Percentiles rank a stretch among this genome's conserved stretches.
Conservation (phyloP, 64 coral and sea anemone species). For the Montipora foliosa region DNA sequence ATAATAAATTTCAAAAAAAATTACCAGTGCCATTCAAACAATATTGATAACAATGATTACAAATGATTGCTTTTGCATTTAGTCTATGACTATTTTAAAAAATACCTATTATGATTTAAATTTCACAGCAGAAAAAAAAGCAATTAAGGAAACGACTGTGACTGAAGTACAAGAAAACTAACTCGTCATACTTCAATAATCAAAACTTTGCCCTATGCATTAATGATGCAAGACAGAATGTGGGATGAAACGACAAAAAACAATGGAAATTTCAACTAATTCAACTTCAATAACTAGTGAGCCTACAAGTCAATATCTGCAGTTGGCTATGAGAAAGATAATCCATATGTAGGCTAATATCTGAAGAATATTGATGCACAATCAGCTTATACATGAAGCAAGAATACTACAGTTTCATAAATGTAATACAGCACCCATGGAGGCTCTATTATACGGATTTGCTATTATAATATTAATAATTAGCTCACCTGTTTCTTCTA, state of each 20-base stretch:
- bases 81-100: not conserved
- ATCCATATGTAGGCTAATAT: not conserved
- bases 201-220: not conserved
- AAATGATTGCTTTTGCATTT: not conserved
- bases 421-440: too few relatives aligned
- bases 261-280: not conserved
- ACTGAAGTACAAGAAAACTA: not conserved
- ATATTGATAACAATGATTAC: not conserved
- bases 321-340: not conserved
- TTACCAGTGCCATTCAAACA: not conserved
- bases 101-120: not conserved
- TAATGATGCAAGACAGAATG: not conserved
- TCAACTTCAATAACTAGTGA: not conserved
- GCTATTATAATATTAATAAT: too few relatives aligned
- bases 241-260: not conserved
- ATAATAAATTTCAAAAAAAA: not conserved
- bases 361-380: too few relatives aligned
- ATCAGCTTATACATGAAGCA: too few relatives aligned
- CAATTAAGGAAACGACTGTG: not conserved
- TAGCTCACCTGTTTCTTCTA: too few relatives aligned
- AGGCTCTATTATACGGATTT: too few relatives aligned
- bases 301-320: not conserved
- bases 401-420: too few relatives aligned
- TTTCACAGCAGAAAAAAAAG: not conserved
- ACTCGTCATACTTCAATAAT: not conserved